A percentile compares a stretch with the other conserved stretches of the same genome.
These are phyloP conservation scores for Elymnias hypermnestra DNA, from an alignment of 1,140 invertebrate genomes.

Conservation along the genomic window DNA sequence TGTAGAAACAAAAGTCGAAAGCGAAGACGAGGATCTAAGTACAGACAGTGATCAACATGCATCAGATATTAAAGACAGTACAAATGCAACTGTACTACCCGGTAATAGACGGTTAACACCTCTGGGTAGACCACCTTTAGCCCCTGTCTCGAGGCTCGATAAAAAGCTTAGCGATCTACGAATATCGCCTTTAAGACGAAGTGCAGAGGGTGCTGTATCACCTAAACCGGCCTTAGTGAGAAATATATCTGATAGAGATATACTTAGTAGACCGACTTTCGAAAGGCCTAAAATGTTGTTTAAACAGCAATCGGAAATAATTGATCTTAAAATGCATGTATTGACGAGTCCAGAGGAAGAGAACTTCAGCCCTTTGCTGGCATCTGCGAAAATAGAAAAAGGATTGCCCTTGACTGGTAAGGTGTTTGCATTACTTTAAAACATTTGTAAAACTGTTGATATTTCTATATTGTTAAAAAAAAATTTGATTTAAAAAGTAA, in stretches of 20 bases:
- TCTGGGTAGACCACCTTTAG: slow-evolving; percentile 49
- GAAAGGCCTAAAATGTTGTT: slow-evolving; percentile 53
- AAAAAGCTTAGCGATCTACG: slow-evolving; percentile 55
- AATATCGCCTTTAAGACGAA: slow-evolving; percentile 51
- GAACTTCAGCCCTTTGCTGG: slow-evolving; percentile 48
- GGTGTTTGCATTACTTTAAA: not conserved
- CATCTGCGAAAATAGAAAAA: slow-evolving; percentile 44
- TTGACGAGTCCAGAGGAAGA: slow-evolving; percentile 56
- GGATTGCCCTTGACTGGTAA: slow-evolving; percentile 59
- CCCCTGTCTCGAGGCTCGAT: slow-evolving; percentile 48
- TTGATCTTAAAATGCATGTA: slow-evolving; percentile 75
- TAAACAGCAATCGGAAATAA: slow-evolving; percentile 74
- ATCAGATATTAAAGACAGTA: slow-evolving; percentile 43
- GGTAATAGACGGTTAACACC: slow-evolving; percentile 36
- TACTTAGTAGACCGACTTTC: slow-evolving; percentile 36
- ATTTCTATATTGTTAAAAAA: no score
- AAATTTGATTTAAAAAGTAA: no score
- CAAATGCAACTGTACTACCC: slow-evolving; percentile 26
- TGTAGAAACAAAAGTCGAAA: slow-evolving; percentile 67
- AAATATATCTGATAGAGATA: slow-evolving; percentile 48
- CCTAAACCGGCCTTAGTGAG: slow-evolving; percentile 39
- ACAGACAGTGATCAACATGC: slow-evolving; percentile 65
- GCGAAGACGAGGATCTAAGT: slow-evolving; percentile 62
- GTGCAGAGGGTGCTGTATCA: slow-evolving; percentile 39
- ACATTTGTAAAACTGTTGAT: no score